Conservation (phyloP, 1,140 invertebrate species). For the Brachionus plicatilis region DNA sequence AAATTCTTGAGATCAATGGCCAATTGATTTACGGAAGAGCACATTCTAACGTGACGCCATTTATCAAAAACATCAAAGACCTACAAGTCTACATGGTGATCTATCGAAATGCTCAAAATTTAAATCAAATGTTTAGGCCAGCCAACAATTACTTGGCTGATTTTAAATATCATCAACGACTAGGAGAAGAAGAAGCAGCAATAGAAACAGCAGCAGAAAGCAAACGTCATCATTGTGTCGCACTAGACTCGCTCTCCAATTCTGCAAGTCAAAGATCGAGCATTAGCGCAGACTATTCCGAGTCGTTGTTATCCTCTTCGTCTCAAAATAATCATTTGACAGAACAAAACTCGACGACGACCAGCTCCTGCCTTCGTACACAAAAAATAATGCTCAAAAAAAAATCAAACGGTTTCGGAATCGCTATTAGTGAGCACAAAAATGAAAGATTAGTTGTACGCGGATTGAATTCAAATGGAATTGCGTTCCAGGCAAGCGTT, state of each 20-base stretch:
- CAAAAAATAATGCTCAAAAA: constrained; percentile 9
- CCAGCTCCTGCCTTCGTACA: background rate
- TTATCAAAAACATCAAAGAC: constrained; percentile 81
- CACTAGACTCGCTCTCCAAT: background rate
- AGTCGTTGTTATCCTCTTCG: background rate
- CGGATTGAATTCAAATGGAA: constrained; percentile 4
- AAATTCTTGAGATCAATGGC: constrained; percentile 92
- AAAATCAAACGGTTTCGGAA: constrained; percentile 18
- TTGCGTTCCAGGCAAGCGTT: background rate
- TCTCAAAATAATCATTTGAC: background rate
- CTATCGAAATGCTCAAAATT: background rate
- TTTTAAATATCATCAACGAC: too few species aligned
- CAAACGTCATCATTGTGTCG: background rate
- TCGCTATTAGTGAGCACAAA: constrained; percentile 20
- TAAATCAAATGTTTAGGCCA: constrained; percentile 27
- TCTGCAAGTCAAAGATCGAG: background rate
- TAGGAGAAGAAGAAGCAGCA: background rate
- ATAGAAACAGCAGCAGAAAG: too few species aligned
- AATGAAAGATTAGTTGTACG: background rate
- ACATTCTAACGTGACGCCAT: constrained; percentile 87
- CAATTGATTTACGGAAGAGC: constrained; percentile 84
- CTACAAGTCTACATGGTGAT: constrained; percentile 69
- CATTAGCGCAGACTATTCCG: background rate
- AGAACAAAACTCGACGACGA: background rate
- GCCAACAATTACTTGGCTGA: background rate